Percentiles rank a stretch among this genome's conserved stretches.
Evolutionary conservation across 2,113 vertebrate genomes (phyloP).

Genomic region (Pelecanus crispus): DNA sequence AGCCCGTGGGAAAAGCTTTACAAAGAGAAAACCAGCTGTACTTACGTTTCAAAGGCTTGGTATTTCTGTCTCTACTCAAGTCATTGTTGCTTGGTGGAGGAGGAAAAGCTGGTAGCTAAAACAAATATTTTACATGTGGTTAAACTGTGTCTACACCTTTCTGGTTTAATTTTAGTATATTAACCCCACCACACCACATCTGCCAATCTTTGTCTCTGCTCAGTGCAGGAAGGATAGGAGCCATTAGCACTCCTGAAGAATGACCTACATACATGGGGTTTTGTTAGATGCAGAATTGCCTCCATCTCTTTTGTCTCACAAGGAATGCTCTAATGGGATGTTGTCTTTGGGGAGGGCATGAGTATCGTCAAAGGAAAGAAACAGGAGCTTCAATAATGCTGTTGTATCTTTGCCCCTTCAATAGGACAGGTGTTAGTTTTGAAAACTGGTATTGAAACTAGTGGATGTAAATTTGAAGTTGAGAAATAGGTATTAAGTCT

Average conservation of each 20-base stretch:
- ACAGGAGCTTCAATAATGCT: neutral
- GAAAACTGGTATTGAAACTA: neutral
- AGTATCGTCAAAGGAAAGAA: neutral
- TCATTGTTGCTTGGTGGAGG: constrained; percentile 60
- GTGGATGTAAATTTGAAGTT: neutral
- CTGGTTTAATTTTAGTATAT: neutral
- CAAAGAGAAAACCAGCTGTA: neutral
- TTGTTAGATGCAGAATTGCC: neutral
- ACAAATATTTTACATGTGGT: neutral
- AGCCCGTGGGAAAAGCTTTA: neutral
- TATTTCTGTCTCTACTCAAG: constrained; percentile 51
- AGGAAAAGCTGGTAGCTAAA: constrained; percentile 45
- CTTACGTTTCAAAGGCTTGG: constrained; percentile 68
- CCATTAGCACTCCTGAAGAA: neutral
- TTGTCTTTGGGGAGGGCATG: neutral
- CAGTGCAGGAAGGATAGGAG: neutral
- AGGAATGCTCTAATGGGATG: neutral
- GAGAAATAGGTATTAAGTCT: neutral
- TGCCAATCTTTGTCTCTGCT: neutral
- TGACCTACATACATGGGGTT: rapidly evolving
- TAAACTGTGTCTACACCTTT: neutral
- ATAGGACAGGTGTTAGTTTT: neutral
- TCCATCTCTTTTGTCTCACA: neutral
- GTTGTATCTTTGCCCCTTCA: neutral
- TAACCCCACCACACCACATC: neutral